Percentiles rank a stretch among this genome's conserved stretches.
These are phyloP conservation scores for Drosophila pseudoananassae DNA, from an alignment of 1,140 invertebrate genomes.

Conservation along the genomic window DNA sequence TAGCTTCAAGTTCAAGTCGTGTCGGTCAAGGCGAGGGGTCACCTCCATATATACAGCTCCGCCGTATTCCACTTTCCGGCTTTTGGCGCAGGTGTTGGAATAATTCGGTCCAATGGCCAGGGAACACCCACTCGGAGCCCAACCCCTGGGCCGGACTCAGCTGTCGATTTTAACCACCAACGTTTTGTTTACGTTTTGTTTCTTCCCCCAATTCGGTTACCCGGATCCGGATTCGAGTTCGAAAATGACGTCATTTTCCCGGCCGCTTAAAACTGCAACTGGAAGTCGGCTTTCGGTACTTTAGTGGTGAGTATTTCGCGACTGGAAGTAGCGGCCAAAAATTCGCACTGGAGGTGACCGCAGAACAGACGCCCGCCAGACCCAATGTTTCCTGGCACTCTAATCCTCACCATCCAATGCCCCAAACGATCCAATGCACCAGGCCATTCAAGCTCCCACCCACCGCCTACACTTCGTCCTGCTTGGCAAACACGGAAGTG, in stretches of 20 bases:
- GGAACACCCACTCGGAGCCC: constrained; percentile 27
- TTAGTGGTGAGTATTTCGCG: constrained; percentile 29
- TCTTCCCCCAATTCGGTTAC: constrained; percentile 9
- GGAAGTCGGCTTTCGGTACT: constrained; percentile 55
- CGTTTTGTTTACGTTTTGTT: constrained; percentile 68
- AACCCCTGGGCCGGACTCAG: constrained; percentile 27
- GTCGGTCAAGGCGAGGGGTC: constrained; percentile 76
- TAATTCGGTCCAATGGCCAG: constrained; percentile 45
- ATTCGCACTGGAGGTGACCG: constrained; percentile 56
- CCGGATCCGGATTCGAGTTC: constrained; percentile 52
- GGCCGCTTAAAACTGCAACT: constrained; percentile 56
- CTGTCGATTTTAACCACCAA: constrained; percentile 42
- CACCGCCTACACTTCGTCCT: not conserved
- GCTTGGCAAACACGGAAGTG: constrained; percentile 65
- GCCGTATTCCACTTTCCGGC: constrained; percentile 13
- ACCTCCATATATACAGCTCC: constrained; percentile 17
- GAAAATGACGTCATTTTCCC: constrained; percentile 72
- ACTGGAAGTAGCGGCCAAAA: constrained; percentile 51
- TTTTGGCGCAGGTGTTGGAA: constrained; percentile 49
- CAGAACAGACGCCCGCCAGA: constrained; percentile 53
- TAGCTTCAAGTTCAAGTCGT: constrained; percentile 59
- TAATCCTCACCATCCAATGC: constrained; percentile 8
- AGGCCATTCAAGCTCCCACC: not conserved
- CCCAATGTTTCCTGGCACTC: constrained; percentile 24
- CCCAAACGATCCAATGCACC: constrained; percentile 7